Conservation (phyloP, 2,888 invertebrate genomes). For the Volucella inanis region DNA sequence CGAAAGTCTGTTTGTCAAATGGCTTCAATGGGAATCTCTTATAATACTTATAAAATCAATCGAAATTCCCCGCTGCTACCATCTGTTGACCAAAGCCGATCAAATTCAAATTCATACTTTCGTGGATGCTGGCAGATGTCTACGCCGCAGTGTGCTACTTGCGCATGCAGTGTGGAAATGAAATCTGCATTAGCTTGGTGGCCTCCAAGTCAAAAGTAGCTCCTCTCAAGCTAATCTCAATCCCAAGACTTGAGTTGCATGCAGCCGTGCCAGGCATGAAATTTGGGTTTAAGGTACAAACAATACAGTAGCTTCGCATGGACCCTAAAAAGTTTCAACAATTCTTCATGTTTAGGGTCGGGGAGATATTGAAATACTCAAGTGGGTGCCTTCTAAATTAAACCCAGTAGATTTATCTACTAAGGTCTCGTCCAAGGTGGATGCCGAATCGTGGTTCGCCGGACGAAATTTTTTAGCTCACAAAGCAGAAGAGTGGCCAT, state of each 20-base stretch:
- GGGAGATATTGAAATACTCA: slow-evolving; percentile 63
- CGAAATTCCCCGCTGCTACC: too few species aligned
- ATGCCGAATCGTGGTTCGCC: slow-evolving; percentile 42
- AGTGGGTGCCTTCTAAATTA: slow-evolving; percentile 65
- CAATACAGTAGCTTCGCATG: slow-evolving; percentile 54
- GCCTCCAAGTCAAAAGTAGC: too few species aligned
- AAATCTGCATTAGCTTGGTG: too few species aligned
- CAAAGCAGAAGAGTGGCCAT: slow-evolving; percentile 42
- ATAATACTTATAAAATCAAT: too few species aligned
- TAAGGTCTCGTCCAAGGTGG: slow-evolving; percentile 25
- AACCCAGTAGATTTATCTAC: slow-evolving; percentile 67
- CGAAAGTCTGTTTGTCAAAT: too few species aligned
- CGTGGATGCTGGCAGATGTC: slow-evolving; percentile 75
- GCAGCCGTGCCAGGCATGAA: too few species aligned
- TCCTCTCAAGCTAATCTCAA: too few species aligned
- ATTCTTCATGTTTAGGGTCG: slow-evolving; percentile 62
- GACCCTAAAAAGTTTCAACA: slow-evolving; percentile 61
- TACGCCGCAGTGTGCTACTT: too few species aligned
- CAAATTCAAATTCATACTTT: slow-evolving; percentile 75
- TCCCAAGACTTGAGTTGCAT: too few species aligned
- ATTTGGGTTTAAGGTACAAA: slow-evolving; percentile 15
- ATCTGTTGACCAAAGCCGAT: slow-evolving; percentile 24
- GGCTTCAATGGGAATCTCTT: too few species aligned
- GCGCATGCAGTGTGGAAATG: too few species aligned
- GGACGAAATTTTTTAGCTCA: slow-evolving; percentile 40